phyloP scores from a whole-genome alignment of 2,888 invertebrate genomes.

The Onchidella celtica region DNA sequence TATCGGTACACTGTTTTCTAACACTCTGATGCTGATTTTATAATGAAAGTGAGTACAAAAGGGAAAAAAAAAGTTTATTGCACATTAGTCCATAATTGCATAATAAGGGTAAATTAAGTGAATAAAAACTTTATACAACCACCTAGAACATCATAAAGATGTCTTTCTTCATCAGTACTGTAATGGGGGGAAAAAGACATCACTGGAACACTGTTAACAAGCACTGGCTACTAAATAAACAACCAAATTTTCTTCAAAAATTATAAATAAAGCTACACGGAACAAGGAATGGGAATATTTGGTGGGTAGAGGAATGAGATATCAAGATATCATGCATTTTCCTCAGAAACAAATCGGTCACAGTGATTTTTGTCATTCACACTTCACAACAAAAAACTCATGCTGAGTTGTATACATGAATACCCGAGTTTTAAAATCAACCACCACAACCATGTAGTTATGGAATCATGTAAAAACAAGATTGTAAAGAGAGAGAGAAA shows the following conservation, averaged over 20 bases:
- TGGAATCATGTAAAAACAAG: neutral
- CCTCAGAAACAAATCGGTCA: too few species aligned
- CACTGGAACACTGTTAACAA: neutral
- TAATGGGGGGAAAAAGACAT: too few species aligned
- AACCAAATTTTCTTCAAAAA: too few species aligned
- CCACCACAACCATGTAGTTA: conserved; percentile 15
- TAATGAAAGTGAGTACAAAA: conserved; percentile 27
- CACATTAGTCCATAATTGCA: conserved; percentile 53
- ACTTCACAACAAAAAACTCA: neutral
- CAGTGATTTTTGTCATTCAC: too few species aligned
- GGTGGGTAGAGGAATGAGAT: neutral
- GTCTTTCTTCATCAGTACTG: neutral
- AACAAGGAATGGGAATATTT: neutral
- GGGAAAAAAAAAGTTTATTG: conserved; percentile 51
- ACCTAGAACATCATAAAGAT: conserved; percentile 1
- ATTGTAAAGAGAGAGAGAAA: neutral
- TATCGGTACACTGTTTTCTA: conserved; percentile 2
- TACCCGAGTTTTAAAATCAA: conserved; percentile 1
- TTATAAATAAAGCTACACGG: neutral
- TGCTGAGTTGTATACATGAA: neutral
- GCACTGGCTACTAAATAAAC: neutral
- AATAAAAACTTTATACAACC: conserved; percentile 1
- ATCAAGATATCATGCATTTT: neutral
- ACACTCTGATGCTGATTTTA: conserved; percentile 36
- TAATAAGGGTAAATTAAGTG: conserved; percentile 47